Conservation (phyloP, 2,797 vertebrate genomes). For the Lemur catta region DNA sequence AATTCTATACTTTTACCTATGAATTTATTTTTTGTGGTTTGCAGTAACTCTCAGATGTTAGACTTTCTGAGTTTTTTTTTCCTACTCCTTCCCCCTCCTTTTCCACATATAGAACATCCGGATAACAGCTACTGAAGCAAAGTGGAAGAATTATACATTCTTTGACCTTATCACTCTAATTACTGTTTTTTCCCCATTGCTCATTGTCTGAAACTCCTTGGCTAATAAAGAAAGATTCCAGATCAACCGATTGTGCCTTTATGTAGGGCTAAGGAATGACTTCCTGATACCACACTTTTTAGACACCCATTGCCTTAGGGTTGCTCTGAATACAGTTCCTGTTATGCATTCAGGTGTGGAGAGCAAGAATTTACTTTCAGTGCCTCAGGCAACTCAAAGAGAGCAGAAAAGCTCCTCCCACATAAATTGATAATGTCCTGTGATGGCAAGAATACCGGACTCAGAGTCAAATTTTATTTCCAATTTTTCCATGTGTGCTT, state of each 20-base stretch:
- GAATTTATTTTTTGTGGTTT: background rate
- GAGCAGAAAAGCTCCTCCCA: background rate
- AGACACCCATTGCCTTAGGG: background rate
- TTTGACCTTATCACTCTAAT: background rate
- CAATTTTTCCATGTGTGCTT: background rate
- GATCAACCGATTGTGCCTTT: background rate
- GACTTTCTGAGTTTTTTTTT: background rate
- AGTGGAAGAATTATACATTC: background rate
- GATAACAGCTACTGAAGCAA: background rate
- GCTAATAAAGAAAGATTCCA: background rate
- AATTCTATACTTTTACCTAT: background rate
- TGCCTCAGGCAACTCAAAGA: background rate
- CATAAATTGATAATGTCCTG: background rate
- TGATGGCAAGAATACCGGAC: background rate
- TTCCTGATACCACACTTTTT: background rate
- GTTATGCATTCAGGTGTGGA: background rate
- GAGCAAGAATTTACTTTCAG: background rate
- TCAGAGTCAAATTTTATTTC: background rate
- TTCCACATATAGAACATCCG: background rate
- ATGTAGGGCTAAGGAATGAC: background rate
- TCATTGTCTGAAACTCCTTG: background rate
- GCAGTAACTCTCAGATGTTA: background rate
- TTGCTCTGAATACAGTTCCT: background rate
- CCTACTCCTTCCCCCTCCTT: background rate
- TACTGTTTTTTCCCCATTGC: background rate